Evolutionary conservation across 2,888 invertebrate species (phyloP), one percentile per base, ranked within the genome.

Genomic region (Antheraea yamamai): DNA sequence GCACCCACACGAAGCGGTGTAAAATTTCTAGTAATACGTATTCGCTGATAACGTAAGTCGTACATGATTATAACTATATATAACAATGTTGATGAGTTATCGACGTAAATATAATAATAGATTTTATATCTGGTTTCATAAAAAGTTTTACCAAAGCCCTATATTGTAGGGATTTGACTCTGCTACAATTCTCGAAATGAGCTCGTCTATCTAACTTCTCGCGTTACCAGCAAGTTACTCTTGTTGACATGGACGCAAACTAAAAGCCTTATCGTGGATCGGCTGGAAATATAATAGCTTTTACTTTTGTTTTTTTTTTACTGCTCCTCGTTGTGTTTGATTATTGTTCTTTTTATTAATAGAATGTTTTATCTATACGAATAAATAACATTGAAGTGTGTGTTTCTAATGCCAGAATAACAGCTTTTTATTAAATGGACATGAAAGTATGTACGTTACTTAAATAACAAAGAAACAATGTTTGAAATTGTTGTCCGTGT

Each of bases 171-270:
- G 39, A 70, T 70, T 70, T 35, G 70, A 6, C 39, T 70, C 39
- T 39, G n/a, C 70, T 70, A 39, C 39, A 39, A 39, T 26, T 39
- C 26, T 70, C 20, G 23, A 73, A 75, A 70, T 68, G 73, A 74
- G 61, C 78, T 79, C 82, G 80, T 81, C 79, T 79, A 58, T 61
- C 72, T 75, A 82, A 83, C 78, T 82, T 84, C 81, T 81, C 81
- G 77, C 83, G 81, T 85, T 84, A 83, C 81, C 78, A 76, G 77
- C 79, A 81, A 84, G 84, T 82, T 85, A 85, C 82, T 81, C 80
- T 74, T 83, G 82, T 84, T 84, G 84, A 84, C 84, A 81, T 82
- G 79, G 76, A 72, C 76, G 77, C 76, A 79, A 81, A 64, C 81
- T 81, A 81, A 82, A 82, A 80, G 81, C 82, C 79, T 79, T 80